Evolutionary conservation across 2,113 vertebrate genomes (phyloP).

Genomic region (Sula dactylatra): DNA sequence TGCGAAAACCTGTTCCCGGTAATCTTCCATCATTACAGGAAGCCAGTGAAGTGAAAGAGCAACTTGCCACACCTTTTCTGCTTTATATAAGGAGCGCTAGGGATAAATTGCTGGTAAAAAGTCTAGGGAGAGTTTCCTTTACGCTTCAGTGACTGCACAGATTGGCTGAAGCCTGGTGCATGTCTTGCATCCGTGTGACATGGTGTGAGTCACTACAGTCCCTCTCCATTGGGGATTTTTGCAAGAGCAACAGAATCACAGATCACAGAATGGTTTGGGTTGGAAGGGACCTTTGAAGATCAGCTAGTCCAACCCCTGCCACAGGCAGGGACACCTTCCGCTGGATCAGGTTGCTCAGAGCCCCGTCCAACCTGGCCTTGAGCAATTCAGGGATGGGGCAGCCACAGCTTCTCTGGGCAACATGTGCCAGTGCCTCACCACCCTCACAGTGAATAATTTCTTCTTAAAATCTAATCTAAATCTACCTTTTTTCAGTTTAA

Average conservation of each 20-base stretch:
- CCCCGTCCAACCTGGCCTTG: accelerated
- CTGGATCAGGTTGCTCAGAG: background rate
- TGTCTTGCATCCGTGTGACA: accelerated
- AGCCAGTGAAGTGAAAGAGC: slow-evolving; percentile 13
- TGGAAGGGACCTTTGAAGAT: background rate
- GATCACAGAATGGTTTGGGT: background rate
- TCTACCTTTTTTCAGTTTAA: background rate
- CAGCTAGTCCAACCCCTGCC: background rate
- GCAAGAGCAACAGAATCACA: background rate
- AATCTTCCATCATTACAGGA: slow-evolving; percentile 45
- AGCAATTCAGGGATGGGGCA: background rate
- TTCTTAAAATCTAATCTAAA: background rate
- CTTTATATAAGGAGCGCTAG: background rate
- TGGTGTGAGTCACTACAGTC: background rate
- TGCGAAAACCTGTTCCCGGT: slow-evolving; percentile 46
- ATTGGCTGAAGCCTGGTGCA: background rate
- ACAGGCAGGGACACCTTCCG: background rate
- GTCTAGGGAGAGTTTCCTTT: background rate
- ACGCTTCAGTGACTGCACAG: accelerated
- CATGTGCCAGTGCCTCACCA: background rate
- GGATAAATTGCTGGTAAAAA: background rate
- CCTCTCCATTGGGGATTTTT: too few relatives aligned
- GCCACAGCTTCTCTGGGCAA: background rate
- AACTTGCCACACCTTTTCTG: background rate
- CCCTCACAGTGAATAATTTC: accelerated